Percentiles rank a stretch among this genome's conserved stretches.
These are phyloP conservation scores for Avahi laniger DNA, from an alignment of 2,797 vertebrate genomes.

Conservation along the genomic window DNA sequence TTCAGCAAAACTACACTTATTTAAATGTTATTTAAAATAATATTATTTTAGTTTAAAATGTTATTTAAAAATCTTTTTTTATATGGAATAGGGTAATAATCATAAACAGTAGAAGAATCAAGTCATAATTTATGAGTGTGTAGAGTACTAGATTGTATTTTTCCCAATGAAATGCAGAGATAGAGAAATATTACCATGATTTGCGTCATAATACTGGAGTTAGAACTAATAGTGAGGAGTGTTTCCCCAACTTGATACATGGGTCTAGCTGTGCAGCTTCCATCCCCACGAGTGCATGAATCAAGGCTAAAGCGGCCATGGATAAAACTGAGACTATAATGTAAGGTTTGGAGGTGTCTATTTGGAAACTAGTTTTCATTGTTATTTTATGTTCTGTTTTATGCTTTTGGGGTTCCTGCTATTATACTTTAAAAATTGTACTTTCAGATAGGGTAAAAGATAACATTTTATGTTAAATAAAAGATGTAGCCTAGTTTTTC, in stretches of 20 bases:
- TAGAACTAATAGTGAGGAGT: conserved; percentile 60
- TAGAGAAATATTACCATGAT: conserved; percentile 75
- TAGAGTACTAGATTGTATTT: conserved; percentile 57
- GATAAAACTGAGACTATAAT: conserved; percentile 43
- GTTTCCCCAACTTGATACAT: conserved; percentile 69
- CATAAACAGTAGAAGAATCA: conserved; percentile 54
- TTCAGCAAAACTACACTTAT: conserved; percentile 41
- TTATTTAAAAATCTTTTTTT: conserved; percentile 57
- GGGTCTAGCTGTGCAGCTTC: conserved; percentile 54
- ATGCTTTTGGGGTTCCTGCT: conserved; percentile 35
- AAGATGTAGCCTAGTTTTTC: background rate
- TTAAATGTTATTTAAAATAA: background rate
- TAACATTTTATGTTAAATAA: conserved; percentile 52
- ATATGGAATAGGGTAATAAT: conserved; percentile 50
- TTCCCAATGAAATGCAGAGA: conserved; percentile 64
- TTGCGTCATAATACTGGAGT: conserved; percentile 66
- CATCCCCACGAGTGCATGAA: conserved; percentile 56
- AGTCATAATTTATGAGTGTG: conserved; percentile 56
- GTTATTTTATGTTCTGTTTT: background rate
- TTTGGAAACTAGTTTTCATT: conserved; percentile 48
- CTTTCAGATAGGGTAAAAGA: conserved; percentile 11
- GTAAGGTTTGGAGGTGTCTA: background rate
- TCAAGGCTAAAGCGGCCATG: conserved; percentile 54
- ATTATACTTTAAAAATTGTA: conserved; percentile 46
- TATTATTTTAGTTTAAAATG: conserved; percentile 17